Evolutionary conservation across 2,797 vertebrate species (phyloP).

Genomic region (Pseudopleuronectes americanus): DNA sequence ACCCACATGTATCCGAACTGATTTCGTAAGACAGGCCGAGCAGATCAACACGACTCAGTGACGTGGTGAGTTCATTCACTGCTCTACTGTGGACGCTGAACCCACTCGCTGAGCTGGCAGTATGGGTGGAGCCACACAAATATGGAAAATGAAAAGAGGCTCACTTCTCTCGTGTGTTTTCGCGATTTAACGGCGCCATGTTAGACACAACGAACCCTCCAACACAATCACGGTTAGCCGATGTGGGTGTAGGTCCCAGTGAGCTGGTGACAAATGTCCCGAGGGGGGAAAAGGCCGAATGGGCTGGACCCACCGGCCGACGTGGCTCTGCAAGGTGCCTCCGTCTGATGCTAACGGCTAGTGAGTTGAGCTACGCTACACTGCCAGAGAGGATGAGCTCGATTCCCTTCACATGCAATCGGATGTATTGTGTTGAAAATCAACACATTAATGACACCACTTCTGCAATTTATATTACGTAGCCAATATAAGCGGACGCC

Average conservation of each 20-base stretch:
- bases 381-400: background rate
- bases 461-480: fast-evolving
- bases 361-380: constrained; percentile 1
- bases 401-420: fast-evolving
- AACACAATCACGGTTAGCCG: background rate
- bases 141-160: constrained; percentile 25
- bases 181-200: background rate
- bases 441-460: too few species aligned
- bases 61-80: constrained; percentile 34
- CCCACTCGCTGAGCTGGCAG: constrained; percentile 85
- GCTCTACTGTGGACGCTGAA: constrained; percentile 66
- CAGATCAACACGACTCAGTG: constrained; percentile 9
- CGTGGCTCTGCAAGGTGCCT: constrained; percentile 69
- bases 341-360: constrained; percentile 41
- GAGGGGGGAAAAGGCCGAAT: constrained; percentile 40
- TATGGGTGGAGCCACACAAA: constrained; percentile 80
- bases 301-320: constrained; percentile 58
- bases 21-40: background rate
- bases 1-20: background rate
- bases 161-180: constrained; percentile 6
- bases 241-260: too few species aligned
- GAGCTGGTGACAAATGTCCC: background rate
- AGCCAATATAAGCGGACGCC: background rate
- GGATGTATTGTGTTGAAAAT: background rate
- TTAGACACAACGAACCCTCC: fast-evolving